Base-by-base conservation (phyloP, 2,113 vertebrate species). In the Bubalus kerabau region DNA sequence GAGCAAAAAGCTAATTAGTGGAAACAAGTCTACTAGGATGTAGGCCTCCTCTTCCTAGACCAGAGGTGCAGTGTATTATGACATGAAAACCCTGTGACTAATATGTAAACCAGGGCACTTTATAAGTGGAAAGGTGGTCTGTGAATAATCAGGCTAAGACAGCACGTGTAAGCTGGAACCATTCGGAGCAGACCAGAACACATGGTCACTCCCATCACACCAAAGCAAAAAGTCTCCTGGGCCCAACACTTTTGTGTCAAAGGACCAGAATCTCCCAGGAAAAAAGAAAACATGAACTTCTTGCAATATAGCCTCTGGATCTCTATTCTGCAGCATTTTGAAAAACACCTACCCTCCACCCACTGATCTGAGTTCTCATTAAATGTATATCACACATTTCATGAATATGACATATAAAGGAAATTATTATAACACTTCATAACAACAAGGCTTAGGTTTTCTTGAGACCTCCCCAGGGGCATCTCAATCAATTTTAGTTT, bases 401-500 rank as follows among this genome's bases (percentile, higher is more conserved):
- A 87, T 95, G 94, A 93, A 88, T 93, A 96, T 83, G 71, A 94
- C 67, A 83, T 52, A 93, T 56, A 95, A 91, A 95, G 88, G 76
- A 97, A 97, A 97, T 97, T 96, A 97, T 87, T 97, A 87, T 64
- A 93, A 95, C n/a, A 48, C 52, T 97, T 86, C 76, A 28, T 76
- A 93, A 85, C 76, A 97, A 89, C 88, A 97, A 94, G 91, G 91
- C 71, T 96, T 97, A 81, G 78, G 52, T 95, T 97, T 95, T 90
- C 94, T 78, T 50, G 85, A 86, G 88, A 57, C 82, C 10, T 91
- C 97, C 78, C 93, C 54, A 56, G 78, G 11, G 95, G 15, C n/a
- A 10, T 21, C 82, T 97, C 95, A 89, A 96, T 97, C 97, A 96
- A 93, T 95, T 96, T 95, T 30, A 90, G 91, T 91, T 94, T 97